Evolutionary conservation across 2,113 vertebrate genomes (phyloP), one percentile per base, ranked within the genome.

Genomic region (Sinocyclocheilus anophthalmus): DNA sequence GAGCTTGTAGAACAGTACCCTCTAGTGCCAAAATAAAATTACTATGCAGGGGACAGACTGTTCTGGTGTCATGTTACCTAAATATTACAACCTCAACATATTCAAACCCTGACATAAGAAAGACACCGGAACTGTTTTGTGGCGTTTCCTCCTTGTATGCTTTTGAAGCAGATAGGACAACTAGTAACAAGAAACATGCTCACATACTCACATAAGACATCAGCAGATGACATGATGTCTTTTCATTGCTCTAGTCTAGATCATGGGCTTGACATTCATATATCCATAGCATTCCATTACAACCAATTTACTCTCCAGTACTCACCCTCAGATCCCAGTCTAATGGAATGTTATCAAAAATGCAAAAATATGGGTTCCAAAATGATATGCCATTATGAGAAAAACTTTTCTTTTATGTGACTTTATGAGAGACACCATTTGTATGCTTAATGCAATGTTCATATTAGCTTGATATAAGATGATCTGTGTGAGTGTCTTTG

Each of bases 21-120:
- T 57, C 59, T 81, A 65, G 59, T 81, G 59, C 26, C 39, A 18
- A 48, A 10, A 48, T 63, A 42, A 79, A 79, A 65, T 81, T 4
- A 16, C 37, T 42, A 4, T 14, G 0, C 2, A 45, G 2, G 1
- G 13, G 13, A 81, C 37, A 81, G 16, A 24, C 37, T 79, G 76
- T 59, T 79, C 76, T 80, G 20, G 55, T 79, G 13, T 80, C 7
- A 63, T 1, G 33, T 63, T 45, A 42, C 37, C 55, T 37, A 80
- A 63, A 79, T n/a, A 80, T 61, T 42, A 61, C 18, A 80, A 80
- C 18, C 20, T 37, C 53, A 59, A 30, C 53, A 37, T 22, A 20
- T 79, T 79, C 30, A 75, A 53, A 53, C 53, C 53, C 53, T 18
- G 14, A 55, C 14, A 55, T 50, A 50, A 70, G 33, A 39, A 70